Percentiles rank a stretch among this genome's conserved stretches.
Conservation (phyloP, 2,113 vertebrate genomes). For the Anthoscopus minutus region DNA sequence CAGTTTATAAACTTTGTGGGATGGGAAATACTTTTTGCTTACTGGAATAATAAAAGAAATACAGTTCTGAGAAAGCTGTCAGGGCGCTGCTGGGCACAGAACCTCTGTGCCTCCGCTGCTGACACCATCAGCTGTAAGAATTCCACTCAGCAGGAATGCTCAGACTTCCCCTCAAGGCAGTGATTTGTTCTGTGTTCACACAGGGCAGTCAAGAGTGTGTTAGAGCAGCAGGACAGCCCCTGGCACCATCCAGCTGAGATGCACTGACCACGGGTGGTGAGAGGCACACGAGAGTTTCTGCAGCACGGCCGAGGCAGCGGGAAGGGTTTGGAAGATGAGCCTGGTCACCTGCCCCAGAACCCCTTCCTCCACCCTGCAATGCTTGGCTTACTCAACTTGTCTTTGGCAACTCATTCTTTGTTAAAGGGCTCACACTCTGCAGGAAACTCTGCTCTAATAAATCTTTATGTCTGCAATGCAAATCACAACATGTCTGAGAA, state of each 20-base stretch:
- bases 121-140: background rate
- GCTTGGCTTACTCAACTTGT: background rate
- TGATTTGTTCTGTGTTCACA: background rate
- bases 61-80: background rate
- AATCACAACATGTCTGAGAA: background rate
- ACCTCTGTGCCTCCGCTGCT: background rate
- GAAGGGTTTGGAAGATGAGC: background rate
- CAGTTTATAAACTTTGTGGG: background rate
- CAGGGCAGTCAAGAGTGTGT: conserved; percentile 33
- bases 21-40: background rate
- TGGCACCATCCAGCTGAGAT: background rate
- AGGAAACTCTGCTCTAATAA: conserved; percentile 21
- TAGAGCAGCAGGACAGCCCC: background rate
- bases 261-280: fast-evolving
- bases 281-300: background rate
- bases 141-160: background rate
- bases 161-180: background rate
- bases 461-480: conserved; percentile 9
- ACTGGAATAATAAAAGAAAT: background rate
- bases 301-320: background rate
- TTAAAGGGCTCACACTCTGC: background rate
- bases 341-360: background rate
- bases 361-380: background rate
- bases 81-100: background rate
- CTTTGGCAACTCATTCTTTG: background rate